phyloP scores from a whole-genome alignment of 2,888 invertebrate species.

The Eupithecia vulgata region DNA sequence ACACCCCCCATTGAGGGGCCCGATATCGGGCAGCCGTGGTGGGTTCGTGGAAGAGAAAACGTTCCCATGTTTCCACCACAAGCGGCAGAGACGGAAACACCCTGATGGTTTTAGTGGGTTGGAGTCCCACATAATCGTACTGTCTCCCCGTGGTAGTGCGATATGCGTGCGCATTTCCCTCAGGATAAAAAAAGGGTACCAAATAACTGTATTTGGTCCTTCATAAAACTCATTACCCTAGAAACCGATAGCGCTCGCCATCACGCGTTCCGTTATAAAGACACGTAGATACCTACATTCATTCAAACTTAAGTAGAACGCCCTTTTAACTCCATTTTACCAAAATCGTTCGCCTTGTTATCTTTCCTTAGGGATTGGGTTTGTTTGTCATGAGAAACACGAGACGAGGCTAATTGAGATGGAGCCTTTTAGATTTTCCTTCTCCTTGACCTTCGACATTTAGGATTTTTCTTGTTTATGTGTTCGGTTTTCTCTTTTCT shows the following conservation, averaged over 20 bases:
- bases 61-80: no score
- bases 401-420: constrained; percentile 5
- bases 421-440: neutral
- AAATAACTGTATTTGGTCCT: no score
- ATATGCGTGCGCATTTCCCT: no score
- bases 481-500: neutral
- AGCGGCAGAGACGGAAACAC: no score
- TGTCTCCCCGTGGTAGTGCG: no score
- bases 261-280: neutral
- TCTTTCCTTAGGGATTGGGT: neutral
- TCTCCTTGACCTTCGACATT: constrained; percentile 1
- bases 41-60: no score
- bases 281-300: neutral
- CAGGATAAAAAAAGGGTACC: no score
- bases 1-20: no score
- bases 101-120: no score
- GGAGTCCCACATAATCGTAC: no score
- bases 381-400: constrained; percentile 6
- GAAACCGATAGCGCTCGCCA: neutral
- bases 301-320: neutral
- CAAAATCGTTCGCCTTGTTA: constrained; percentile 6
- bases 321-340: neutral
- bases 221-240: neutral
- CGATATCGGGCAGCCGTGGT: no score
- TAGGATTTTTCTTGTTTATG: neutral